Base-by-base conservation (phyloP, 1,140 invertebrate species). In the Zaprionus gabonicus region DNA sequence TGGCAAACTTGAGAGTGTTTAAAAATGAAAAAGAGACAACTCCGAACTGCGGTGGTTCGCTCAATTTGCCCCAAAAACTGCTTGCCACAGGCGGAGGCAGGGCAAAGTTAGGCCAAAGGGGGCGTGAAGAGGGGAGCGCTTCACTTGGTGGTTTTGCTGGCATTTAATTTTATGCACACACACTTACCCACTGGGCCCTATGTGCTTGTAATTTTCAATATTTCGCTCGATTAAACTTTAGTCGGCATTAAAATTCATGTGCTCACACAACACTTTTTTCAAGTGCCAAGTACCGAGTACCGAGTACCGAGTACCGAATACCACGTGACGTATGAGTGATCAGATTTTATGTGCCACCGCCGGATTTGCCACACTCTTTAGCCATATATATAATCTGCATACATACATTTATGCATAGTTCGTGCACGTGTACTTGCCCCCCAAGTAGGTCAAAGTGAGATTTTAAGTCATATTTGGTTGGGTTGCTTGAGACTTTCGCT, bases 91-190 rank as follows among this genome's bases (percentile, higher is more conserved):
- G 34, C 28, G 10, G 46, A 25, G 46, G 46, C 4, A 25, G 20
- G 20, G 20, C 15, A 3, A 51, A 23, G 20, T n/a, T 41, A n/a
- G 38, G 15, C 9, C 9, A n/a, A 13, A 5, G 46, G 46, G 46
- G 20, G 2, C 2, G 20, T 10, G 20, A 3, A 4, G 46, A 17
- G 20, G 12, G 17, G 7, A 20, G 38, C 5, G 15, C 41, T 46
- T 17, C 41, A 17, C 41, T 17, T 38, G 25, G 31, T 46, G 68
- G 25, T 51, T 55, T 53, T 56, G 69, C 56, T 46, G 74, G 63
- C 70, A 76, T 76, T 76, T 76, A 76, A 76, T 72, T 76, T 76
- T 76, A 76, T 76, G 74, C 74, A 72, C 74, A 67, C 46, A 23
- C 9, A 20, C 69, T 66, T 70, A 67, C 20, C 1, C 20, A 25